Evolutionary conservation across 2,888 invertebrate species (phyloP).

Genomic region (Ochropacha duplaris): DNA sequence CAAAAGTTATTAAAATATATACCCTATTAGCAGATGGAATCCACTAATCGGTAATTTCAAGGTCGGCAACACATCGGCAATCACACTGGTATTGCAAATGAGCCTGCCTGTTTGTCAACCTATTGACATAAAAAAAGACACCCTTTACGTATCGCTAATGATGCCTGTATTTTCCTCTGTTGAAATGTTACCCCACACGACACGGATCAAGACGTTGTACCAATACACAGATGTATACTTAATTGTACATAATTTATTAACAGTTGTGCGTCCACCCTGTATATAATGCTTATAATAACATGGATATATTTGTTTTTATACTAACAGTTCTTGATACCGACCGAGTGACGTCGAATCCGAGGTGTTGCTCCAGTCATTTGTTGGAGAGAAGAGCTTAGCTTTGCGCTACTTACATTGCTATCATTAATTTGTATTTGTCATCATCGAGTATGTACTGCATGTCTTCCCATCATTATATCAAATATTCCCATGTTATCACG

Average conservation of each 20-base stretch:
- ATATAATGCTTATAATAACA: conserved; percentile 8
- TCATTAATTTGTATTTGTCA: neutral
- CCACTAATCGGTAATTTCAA: neutral
- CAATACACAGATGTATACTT: neutral
- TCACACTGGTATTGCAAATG: no score
- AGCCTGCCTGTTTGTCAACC: no score
- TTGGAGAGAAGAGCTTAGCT: conserved; percentile 19
- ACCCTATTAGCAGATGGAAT: no score
- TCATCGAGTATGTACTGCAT: neutral
- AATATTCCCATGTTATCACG: neutral
- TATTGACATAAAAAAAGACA: no score
- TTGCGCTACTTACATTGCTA: conserved; percentile 8
- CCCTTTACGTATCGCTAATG: neutral
- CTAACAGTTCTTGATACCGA: conserved; percentile 20
- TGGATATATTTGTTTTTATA: conserved; percentile 10
- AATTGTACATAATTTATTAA: conserved; percentile 5
- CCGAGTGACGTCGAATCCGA: conserved; percentile 3
- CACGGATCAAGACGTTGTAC: neutral
- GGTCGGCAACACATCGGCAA: no score
- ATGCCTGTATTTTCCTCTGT: neutral
- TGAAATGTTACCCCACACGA: neutral
- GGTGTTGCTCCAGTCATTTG: conserved; percentile 10
- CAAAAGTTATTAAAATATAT: no score
- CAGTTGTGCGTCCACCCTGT: conserved; percentile 38
- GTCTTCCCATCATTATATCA: neutral